Conservation (phyloP, 2,888 invertebrate species). For the Rotaria magnacalcarata region DNA sequence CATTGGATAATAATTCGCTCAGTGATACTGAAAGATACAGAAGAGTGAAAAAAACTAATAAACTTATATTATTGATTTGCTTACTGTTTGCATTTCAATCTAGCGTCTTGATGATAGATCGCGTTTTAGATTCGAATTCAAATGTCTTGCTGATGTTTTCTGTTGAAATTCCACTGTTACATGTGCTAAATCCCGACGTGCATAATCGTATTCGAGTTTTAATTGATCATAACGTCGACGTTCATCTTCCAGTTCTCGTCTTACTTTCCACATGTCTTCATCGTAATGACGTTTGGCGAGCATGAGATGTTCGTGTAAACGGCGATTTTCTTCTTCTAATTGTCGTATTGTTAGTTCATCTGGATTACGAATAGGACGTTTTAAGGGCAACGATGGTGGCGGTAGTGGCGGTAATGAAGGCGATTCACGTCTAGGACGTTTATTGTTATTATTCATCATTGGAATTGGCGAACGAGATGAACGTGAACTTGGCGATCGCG, state of each 20-base stretch:
- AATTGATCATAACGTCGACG: constrained; percentile 22
- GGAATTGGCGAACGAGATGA: background rate
- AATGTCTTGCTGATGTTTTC: background rate
- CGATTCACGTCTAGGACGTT: background rate
- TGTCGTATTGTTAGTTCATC: background rate
- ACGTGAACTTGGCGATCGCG: background rate
- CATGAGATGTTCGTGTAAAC: background rate
- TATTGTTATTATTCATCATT: background rate
- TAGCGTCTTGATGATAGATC: background rate
- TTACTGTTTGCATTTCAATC: background rate
- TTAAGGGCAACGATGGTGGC: background rate
- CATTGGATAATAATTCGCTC: too few relatives aligned
- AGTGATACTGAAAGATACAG: background rate
- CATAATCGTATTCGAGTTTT: background rate
- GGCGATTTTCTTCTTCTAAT: constrained; percentile 20
- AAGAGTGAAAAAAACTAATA: background rate
- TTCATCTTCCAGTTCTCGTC: constrained; percentile 13
- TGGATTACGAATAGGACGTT: background rate
- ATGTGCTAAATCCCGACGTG: background rate
- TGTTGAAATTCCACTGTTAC: background rate
- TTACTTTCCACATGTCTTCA: background rate
- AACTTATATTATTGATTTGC: background rate
- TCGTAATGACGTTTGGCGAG: background rate
- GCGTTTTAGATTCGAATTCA: background rate
- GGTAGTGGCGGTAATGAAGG: background rate